Base-by-base conservation (phyloP, 2,888 invertebrate species). In the Operophtera brumata region DNA sequence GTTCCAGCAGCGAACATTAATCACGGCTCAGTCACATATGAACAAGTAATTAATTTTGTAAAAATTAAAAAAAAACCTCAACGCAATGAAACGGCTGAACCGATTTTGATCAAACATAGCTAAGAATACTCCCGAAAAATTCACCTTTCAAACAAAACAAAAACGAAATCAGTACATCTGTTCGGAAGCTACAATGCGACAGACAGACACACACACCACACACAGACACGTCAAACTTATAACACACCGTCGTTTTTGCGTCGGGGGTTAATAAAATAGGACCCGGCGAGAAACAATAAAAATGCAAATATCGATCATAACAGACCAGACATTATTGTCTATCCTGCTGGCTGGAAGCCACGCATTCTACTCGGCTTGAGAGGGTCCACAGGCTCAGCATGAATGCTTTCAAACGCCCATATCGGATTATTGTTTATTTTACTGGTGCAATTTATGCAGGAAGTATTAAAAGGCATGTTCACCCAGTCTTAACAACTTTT, bases 241-340 rank as follows among this genome's bases (percentile, higher is more conserved):
- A n/a, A n/a, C n/a, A n/a, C n/a, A n/a, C n/a, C n/a, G n/a, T n/a
- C n/a, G n/a, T n/a, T n/a, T n/a, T n/a, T n/a, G n/a, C n/a, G n/a
- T n/a, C n/a, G n/a, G n/a, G n/a, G n/a, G n/a, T 66, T 65, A 74
- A 75, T 71, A 71, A 20, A 20, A 73, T 76, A 41, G 66, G 67
- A 69, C 68, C 61, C 66, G 64, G 71, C 65, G 64, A 65, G 64
- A 69, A 71, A 75, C 73, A 78, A 82, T 82, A 80, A 78, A 84
- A 79, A 85, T 83, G 79, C 72, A 78, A 83, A 84, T 81, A 81
- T 78, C 75, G 78, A 82, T 80, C 77, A 80, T 78, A 75, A 77
- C 69, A 63, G 70, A 62, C 68, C 77, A 80, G 81, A 81, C 80
- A 73, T 77, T 74, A 82, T 80, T 82, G 81, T 80, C 73, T 60